phyloP scores from a whole-genome alignment of 2,113 vertebrate species.

The Aptenodytes forsteri region DNA sequence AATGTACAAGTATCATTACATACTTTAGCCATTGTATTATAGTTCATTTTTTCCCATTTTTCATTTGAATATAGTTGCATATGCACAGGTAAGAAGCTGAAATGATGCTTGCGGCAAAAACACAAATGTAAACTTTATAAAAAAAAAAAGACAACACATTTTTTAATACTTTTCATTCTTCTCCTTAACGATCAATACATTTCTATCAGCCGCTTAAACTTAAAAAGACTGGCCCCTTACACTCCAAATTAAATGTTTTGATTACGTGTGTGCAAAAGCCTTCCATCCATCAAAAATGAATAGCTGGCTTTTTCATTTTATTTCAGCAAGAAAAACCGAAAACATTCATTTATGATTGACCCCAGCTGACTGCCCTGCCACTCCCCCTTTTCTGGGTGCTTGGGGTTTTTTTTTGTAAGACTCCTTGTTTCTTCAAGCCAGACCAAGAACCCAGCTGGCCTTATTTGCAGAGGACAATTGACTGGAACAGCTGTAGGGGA shows the following conservation, averaged over 20 bases:
- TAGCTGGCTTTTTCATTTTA: not conserved
- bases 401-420: not conserved
- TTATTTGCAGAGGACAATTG: not conserved
- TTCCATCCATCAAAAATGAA: not conserved
- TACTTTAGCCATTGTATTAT: not conserved
- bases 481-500: not conserved
- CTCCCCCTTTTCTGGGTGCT: not conserved
- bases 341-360: not conserved
- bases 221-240: not conserved
- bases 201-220: not conserved
- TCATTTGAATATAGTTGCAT: not conserved
- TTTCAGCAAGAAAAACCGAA: not conserved
- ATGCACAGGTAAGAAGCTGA: not conserved
- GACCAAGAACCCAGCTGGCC: not conserved
- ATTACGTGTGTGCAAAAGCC: not conserved
- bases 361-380: not conserved
- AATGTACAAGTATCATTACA: not conserved
- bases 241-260: not conserved
- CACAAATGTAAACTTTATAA: not conserved
- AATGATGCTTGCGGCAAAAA: not conserved
- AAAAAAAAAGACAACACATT: not conserved
- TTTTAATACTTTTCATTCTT: not conserved
- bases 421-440: not conserved
- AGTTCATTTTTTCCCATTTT: not conserved
- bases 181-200: not conserved